Conservation (phyloP, 2,888 invertebrate genomes). For the Malacosoma neustria region DNA sequence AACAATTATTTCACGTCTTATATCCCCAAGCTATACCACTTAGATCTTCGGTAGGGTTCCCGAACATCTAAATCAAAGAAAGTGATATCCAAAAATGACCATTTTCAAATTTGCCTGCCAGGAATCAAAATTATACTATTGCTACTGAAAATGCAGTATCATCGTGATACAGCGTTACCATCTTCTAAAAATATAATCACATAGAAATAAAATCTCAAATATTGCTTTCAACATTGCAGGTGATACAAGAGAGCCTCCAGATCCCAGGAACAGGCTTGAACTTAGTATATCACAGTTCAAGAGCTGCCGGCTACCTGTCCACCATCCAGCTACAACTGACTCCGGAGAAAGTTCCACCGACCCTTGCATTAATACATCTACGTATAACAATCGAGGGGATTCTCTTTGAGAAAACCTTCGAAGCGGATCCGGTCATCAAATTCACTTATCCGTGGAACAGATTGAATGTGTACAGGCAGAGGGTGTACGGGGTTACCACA, state of each 20-base stretch:
- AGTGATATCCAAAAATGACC: too few species aligned
- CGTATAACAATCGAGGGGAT: slow-evolving; percentile 96
- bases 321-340: slow-evolving; percentile 94
- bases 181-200: too few species aligned
- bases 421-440: slow-evolving; percentile 96
- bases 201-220: too few species aligned
- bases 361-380: slow-evolving; percentile 91
- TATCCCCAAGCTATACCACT: too few species aligned
- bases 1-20: too few species aligned
- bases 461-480: slow-evolving; percentile 95
- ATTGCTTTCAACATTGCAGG: too few species aligned
- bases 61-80: too few species aligned
- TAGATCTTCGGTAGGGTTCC: too few species aligned
- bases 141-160: too few species aligned
- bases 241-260: slow-evolving; percentile 94
- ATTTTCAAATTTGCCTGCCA: too few species aligned
- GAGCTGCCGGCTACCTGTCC: slow-evolving; percentile 94
- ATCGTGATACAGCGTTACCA: too few species aligned
- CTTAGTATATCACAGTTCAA: slow-evolving; percentile 96
- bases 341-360: slow-evolving; percentile 86
- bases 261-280: slow-evolving; percentile 97
- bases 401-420: slow-evolving; percentile 92
- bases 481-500: slow-evolving; percentile 96
- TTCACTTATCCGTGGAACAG: slow-evolving; percentile 99
- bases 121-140: too few species aligned